These are phyloP conservation scores for Phlogophora meticulosa DNA, from an alignment of 2,888 invertebrate genomes.

Conservation along the genomic window DNA sequence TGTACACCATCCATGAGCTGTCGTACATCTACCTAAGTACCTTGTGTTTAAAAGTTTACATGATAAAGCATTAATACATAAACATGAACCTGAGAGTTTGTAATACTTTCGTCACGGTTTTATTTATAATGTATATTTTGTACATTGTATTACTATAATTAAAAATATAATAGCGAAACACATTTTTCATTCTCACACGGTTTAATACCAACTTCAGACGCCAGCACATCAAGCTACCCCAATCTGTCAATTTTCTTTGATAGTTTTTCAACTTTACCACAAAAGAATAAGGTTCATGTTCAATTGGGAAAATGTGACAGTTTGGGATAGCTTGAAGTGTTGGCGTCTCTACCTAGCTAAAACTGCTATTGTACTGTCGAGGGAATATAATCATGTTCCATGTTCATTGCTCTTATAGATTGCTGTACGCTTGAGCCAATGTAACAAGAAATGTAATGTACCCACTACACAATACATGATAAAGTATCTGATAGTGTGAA, in stretches of 20 bases:
- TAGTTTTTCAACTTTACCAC: too few relatives aligned
- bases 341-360: not conserved
- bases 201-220: conserved; percentile 1
- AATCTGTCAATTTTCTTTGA: too few relatives aligned
- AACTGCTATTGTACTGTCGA: conserved; percentile 30
- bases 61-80: not conserved
- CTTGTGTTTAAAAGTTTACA: too few relatives aligned
- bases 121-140: conserved; percentile 47
- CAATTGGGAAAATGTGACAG: too few relatives aligned
- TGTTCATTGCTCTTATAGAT: conserved; percentile 19
- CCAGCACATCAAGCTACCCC: too few relatives aligned
- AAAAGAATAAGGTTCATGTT: too few relatives aligned
- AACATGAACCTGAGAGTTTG: not conserved
- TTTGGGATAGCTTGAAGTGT: too few relatives aligned
- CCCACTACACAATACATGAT: not conserved
- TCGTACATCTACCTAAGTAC: too few relatives aligned
- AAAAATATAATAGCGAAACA: conserved; percentile 18
- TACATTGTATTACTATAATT: conserved; percentile 42
- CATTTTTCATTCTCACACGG: conserved; percentile 35
- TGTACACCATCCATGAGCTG: too few relatives aligned
- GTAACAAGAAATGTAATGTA: conserved; percentile 12
- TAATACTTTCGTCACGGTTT: conserved; percentile 27
- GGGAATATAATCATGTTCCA: conserved; percentile 9
- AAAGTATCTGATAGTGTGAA: conserved; percentile 6
- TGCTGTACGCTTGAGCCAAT: not conserved